Base-by-base conservation (phyloP, 2,888 invertebrate species). In the Cynaeus angustus region DNA sequence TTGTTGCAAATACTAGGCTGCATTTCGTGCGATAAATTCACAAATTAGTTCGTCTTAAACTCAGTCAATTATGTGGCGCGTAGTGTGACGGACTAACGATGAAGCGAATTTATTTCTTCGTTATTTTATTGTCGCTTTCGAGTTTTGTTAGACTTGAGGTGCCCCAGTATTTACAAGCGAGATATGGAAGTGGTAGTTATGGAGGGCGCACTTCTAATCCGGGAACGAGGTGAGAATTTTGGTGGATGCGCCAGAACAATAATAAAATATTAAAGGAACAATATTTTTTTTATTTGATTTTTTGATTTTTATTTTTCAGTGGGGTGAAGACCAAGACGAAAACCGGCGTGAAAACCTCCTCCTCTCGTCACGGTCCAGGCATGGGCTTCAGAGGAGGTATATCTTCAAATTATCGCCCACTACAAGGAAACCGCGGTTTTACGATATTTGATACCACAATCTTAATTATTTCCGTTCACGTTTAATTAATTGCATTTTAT, bases 301-400 rank as follows among this genome's bases (percentile, higher is more conserved):
- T 28, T 28, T 28, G 7, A 28, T 28, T 1, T 33, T 33, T 12
- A 41, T 41, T 21, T 64, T 53, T 10, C 50, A 66, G 66, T 16
- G 66, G 66, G 14, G 58, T 66, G 14, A 66, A 67, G 26, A 67
- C 67, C 30, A 67, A 67, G 26, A 61, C 59, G 2, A 66, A 66
- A 59, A 59, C 59, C 5, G 46, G 2, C 3, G 33, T 33, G 6
- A 33, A 33, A n/a, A 4, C 33, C 33, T 2, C 43, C 41, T 1
- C 30, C 16, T 13, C 26, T 46, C 14, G 13, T 26, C 50, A 6
- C 9, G 10, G 7, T 38, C 38, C 38, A 38, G 37, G 46, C 13
- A 41, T 12, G 4, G 37, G 33, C 6, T 66, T 56, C 28, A 45
- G 53, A 56, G 66, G 66, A 46, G 66, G 66, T 66, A 66, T 28